Evolutionary conservation across 2,888 invertebrate species (phyloP).

Genomic region (Galeruca laticollis): DNA sequence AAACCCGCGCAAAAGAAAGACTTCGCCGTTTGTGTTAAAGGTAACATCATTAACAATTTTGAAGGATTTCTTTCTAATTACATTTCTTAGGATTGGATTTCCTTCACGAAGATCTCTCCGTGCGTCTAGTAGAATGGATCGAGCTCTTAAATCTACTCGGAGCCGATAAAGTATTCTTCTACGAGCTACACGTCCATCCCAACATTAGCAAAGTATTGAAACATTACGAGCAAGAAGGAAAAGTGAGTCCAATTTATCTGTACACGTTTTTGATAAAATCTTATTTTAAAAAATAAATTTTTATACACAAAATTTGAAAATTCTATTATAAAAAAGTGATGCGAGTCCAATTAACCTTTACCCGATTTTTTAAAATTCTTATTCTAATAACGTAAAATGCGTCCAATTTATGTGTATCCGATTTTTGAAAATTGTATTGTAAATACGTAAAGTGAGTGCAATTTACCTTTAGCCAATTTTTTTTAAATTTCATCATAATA

Average conservation of each 20-base stretch:
- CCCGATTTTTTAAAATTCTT: background rate
- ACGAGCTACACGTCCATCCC: conserved; percentile 91
- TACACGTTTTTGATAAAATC: no score
- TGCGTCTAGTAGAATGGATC: conserved; percentile 93
- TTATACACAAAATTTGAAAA: no score
- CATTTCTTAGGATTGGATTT: conserved; percentile 78
- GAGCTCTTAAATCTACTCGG: conserved; percentile 88
- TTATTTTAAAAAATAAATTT: no score
- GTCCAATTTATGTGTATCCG: no score
- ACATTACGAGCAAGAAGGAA: conserved; percentile 70
- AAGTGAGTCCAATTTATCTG: conserved; percentile 45
- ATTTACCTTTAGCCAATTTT: no score
- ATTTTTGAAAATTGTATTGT: no score
- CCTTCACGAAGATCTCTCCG: conserved; percentile 90
- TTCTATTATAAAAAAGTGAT: no score
- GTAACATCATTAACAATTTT: no score
- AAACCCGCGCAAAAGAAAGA: conserved; percentile 79
- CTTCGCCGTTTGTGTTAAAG: conserved; percentile 92
- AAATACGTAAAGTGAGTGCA: no score
- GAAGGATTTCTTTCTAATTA: no score
- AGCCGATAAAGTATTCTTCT: conserved; percentile 92
- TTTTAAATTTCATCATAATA: no score
- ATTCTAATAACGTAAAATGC: no score
- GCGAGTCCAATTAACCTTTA: conserved; percentile 37
- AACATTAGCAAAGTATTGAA: conserved; percentile 87